Evolutionary conservation across 2,888 invertebrate genomes (phyloP), one percentile per base, ranked within the genome.

Genomic region (Antheraea yamamai): DNA sequence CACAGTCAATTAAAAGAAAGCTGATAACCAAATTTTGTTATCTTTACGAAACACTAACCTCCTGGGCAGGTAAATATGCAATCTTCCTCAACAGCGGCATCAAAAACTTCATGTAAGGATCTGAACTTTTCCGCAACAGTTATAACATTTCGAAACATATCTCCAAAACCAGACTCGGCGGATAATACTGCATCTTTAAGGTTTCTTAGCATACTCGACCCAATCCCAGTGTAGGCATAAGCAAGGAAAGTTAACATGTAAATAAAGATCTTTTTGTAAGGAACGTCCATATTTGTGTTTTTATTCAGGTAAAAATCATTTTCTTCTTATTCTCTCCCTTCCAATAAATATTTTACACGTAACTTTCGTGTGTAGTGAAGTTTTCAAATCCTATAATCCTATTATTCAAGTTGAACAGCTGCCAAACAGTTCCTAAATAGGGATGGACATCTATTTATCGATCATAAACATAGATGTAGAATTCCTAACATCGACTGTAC

Each of bases 11-110:
- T 58, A n/a, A n/a, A 55, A 18, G 55, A 16, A 55, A 18, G 6
- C 18, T 18, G 18, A 55, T 55, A 55, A 61, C 8, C 61, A 61
- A 23, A 61, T 61, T 12, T 58, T 58, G 20, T 52, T 61, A 61
- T 0, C 64, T 16, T 16, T 12, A 4, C 30, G 20, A 7, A 61
- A 61, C 10, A 52, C 55, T 58, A 93, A 97, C 98, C 97, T 88
- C 95, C 96, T 39, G 97, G 96, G 87, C 98, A 98, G 76, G 95
- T 95, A 89, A 96, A 98, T 76, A 97, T 88, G 83, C 98, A 98
- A 76, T 97, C 96, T 88, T 98, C 98, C 83, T 98, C 98, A 2
- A 98, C 97, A 23, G 98, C 98, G 4, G 97, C 97, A 91, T 98
- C 97, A 83, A 98, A 97, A 8, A 98, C 96, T 82, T 98, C 97